Conservation (phyloP, 2,888 invertebrate species). For the Tenthredo mesomela region DNA sequence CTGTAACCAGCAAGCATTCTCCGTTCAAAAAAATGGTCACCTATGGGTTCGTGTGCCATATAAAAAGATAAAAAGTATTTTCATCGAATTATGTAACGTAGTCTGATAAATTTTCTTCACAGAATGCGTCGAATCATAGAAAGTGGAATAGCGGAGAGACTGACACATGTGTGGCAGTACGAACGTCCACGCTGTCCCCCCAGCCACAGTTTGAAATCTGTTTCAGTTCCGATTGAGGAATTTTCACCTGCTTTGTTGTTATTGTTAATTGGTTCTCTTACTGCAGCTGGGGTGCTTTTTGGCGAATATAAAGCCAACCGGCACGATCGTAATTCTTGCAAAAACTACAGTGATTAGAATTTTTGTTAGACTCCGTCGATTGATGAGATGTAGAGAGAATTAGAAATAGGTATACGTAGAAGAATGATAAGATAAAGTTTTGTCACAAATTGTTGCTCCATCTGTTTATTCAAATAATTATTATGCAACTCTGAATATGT, state of each 20-base stretch:
- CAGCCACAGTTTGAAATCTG: conserved; percentile 65
- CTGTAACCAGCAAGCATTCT: conserved; percentile 65
- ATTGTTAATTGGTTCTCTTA: conserved; percentile 59
- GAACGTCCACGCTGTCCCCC: conserved; percentile 67
- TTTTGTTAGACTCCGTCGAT: background rate
- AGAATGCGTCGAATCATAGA: conserved; percentile 67
- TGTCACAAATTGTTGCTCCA: conserved; percentile 12
- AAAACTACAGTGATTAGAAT: background rate
- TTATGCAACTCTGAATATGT: background rate
- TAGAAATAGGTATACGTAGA: background rate
- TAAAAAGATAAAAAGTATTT: background rate
- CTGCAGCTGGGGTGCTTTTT: background rate
- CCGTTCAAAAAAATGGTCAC: conserved; percentile 71
- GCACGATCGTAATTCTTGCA: background rate
- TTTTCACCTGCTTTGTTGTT: conserved; percentile 67
- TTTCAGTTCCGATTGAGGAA: conserved; percentile 67
- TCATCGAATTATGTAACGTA: background rate
- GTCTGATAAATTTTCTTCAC: background rate
- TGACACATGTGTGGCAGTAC: conserved; percentile 64
- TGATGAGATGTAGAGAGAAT: background rate
- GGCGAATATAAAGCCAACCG: background rate
- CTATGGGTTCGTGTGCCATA: conserved; percentile 66
- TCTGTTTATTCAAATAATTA: conserved; percentile 28
- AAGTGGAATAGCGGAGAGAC: conserved; percentile 62
- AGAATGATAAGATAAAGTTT: conserved; percentile 7